Percentiles rank a stretch among this genome's conserved stretches.
Evolutionary conservation across 1,140 invertebrate species (phyloP).

Genomic region (Scaptodrosophila lebanonensis): DNA sequence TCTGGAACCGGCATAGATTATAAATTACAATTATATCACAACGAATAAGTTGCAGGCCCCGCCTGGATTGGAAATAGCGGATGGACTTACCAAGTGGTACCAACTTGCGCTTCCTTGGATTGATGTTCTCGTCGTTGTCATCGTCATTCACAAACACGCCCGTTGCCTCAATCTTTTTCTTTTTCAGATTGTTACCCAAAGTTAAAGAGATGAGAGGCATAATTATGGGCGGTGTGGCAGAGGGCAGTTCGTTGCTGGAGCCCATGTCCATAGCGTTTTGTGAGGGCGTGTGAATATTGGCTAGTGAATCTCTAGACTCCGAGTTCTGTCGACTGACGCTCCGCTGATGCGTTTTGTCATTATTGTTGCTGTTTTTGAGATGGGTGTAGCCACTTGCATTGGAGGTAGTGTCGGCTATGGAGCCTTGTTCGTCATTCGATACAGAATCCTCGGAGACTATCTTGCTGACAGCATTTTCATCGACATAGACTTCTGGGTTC

Average conservation of each 20-base stretch:
- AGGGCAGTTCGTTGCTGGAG: constrained; percentile 13
- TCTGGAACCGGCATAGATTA: constrained; percentile 77
- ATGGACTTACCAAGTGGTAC: constrained; percentile 84
- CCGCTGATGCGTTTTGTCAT: constrained; percentile 17
- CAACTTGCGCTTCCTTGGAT: constrained; percentile 87
- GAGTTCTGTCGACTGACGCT: constrained; percentile 62
- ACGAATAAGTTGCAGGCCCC: background rate
- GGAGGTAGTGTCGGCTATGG: constrained; percentile 51
- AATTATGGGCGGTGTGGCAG: constrained; percentile 60
- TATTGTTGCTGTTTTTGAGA: constrained; percentile 43
- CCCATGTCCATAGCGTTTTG: constrained; percentile 35
- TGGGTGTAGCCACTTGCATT: constrained; percentile 51
- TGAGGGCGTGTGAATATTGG: constrained; percentile 53
- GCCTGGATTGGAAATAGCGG: background rate
- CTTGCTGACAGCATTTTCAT: constrained; percentile 21
- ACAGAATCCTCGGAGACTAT: constrained; percentile 46
- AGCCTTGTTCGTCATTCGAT: constrained; percentile 59
- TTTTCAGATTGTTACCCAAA: constrained; percentile 78
- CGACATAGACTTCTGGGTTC: background rate
- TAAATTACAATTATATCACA: background rate
- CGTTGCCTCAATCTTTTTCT: constrained; percentile 89
- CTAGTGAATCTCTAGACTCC: constrained; percentile 64
- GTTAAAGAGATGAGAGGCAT: constrained; percentile 68
- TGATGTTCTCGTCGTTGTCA: constrained; percentile 84
- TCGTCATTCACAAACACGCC: constrained; percentile 96